Evolutionary conservation across 2,888 invertebrate genomes (phyloP).

Genomic region (Lypha dubia): DNA sequence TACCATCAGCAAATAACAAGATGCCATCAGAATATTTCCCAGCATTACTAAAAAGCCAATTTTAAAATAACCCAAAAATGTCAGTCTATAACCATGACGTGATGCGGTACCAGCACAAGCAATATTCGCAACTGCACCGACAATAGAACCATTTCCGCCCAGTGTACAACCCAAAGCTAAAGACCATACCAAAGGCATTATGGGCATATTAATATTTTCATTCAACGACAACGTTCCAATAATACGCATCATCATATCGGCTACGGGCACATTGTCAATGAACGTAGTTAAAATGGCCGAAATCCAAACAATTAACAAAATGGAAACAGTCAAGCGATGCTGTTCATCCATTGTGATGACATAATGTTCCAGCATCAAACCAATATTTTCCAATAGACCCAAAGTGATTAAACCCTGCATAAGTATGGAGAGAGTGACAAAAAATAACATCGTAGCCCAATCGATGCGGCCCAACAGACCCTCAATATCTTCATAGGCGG

Average conservation of each 20-base stretch:
- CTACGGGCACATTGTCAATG: constrained; percentile 93
- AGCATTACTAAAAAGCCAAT: constrained; percentile 92
- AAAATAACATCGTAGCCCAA: constrained; percentile 73
- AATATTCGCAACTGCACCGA: constrained; percentile 94
- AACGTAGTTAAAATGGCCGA: constrained; percentile 92
- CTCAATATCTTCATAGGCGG: constrained; percentile 70
- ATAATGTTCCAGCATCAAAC: constrained; percentile 86
- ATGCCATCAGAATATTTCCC: constrained; percentile 87
- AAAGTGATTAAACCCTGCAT: constrained; percentile 49
- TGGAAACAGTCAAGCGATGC: constrained; percentile 87
- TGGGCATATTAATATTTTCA: constrained; percentile 86
- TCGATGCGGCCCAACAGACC: constrained; percentile 71
- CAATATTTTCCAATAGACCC: constrained; percentile 79
- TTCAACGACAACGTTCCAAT: constrained; percentile 88
- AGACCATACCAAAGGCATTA: constrained; percentile 92
- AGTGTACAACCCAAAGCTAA: constrained; percentile 94
- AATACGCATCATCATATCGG: constrained; percentile 93
- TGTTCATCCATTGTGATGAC: constrained; percentile 87
- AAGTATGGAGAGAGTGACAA: constrained; percentile 65
- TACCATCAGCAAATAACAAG: constrained; percentile 87
- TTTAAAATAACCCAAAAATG: constrained; percentile 91
- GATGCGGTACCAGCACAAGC: constrained; percentile 95
- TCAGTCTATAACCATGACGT: constrained; percentile 93
- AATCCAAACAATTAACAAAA: constrained; percentile 91
- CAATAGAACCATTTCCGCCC: constrained; percentile 95